phyloP scores from a whole-genome alignment of 2,797 vertebrate species.

The Mus minutoides region DNA sequence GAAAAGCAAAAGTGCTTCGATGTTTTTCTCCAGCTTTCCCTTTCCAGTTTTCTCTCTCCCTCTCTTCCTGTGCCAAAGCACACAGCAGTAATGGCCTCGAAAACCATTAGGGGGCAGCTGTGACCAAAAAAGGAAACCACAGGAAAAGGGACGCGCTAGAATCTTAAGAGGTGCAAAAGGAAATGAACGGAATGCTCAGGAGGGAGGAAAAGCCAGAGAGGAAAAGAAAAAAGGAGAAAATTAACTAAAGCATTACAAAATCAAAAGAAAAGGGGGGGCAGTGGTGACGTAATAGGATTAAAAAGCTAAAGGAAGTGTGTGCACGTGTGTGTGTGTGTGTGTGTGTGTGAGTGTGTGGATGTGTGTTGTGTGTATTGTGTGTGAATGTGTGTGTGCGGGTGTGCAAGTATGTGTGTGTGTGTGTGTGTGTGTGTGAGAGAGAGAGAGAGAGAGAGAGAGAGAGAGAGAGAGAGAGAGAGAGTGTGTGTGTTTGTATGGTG shows the following conservation, averaged over 20 bases:
- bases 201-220: constrained; percentile 43
- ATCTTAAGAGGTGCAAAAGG: not conserved
- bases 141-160: not conserved
- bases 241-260: not conserved
- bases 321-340: not conserved
- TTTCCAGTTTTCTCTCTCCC: not conserved
- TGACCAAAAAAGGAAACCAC: constrained; percentile 81
- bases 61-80: accelerated
- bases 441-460: too few species aligned
- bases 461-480: too few species aligned
- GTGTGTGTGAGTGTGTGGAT: not conserved
- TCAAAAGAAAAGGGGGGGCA: not conserved
- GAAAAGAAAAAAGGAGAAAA: constrained; percentile 22
- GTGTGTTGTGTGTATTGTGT: not conserved
- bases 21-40: not conserved
- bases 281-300: not conserved
- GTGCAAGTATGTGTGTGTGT: not conserved
- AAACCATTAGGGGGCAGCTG: constrained; percentile 86
- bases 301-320: constrained; percentile 2
- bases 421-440: not conserved
- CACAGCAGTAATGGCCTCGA: constrained; percentile 61
- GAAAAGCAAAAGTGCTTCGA: not conserved
- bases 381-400: not conserved
- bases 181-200: constrained; percentile 23
- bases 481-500: not conserved